Conservation (phyloP, 2,797 vertebrate genomes). For the Garrulus glandarius region DNA sequence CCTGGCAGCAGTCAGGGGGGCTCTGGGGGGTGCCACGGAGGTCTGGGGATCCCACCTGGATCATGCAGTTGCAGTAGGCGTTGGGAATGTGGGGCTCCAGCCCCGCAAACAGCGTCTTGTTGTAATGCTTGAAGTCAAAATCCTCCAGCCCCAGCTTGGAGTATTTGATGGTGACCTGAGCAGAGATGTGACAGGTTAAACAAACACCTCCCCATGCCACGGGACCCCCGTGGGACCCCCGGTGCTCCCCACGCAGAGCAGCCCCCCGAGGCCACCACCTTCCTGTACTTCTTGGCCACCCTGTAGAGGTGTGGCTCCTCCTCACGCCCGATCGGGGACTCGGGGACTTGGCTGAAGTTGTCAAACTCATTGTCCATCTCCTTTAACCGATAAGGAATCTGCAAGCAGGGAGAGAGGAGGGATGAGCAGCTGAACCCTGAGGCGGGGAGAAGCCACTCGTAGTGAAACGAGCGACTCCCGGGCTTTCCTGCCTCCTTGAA, state of each 20-base stretch:
- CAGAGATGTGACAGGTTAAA: fast-evolving
- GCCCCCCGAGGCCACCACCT: slow-evolving; percentile 75
- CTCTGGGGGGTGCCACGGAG: fast-evolving
- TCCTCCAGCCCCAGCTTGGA: slow-evolving; percentile 97
- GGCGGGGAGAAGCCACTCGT: fast-evolving
- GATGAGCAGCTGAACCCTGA: not conserved
- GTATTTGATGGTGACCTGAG: slow-evolving; percentile 97
- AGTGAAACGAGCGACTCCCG: not conserved
- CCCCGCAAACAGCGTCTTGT: slow-evolving; percentile 95
- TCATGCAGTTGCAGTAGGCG: slow-evolving; percentile 99
- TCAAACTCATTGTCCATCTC: slow-evolving; percentile 92
- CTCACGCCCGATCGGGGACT: slow-evolving; percentile 92
- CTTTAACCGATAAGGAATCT: slow-evolving; percentile 94
- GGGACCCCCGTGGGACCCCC: not conserved
- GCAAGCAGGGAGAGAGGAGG: not conserved
- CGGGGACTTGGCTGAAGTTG: slow-evolving; percentile 92
- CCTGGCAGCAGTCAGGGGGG: slow-evolving; percentile 66
- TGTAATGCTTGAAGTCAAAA: slow-evolving; percentile 99
- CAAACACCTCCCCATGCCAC: fast-evolving
- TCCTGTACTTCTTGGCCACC: slow-evolving; percentile 97
- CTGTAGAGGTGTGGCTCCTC: slow-evolving; percentile 95
- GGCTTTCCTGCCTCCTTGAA: not conserved
- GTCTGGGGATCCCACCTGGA: slow-evolving; percentile 82
- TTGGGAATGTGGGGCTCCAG: slow-evolving; percentile 98
- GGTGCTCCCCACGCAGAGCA: not conserved